phyloP scores from a whole-genome alignment of 2,888 invertebrate genomes.

The Serrognathus titanus region DNA sequence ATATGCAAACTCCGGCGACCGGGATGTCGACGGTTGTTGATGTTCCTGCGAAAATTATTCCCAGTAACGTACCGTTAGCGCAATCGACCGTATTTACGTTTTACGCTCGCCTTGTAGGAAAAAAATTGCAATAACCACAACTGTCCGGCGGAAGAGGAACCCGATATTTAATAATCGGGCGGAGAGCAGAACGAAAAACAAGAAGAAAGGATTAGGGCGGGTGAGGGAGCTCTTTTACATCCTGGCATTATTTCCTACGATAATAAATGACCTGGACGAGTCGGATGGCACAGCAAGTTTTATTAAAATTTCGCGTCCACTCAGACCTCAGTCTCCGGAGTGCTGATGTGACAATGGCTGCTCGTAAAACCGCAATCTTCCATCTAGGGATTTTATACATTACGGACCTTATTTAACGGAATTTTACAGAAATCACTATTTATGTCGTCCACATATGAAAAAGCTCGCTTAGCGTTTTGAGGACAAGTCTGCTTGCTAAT shows the following conservation, averaged over 20 bases:
- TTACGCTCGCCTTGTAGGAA: too few species aligned
- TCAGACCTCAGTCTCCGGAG: not conserved
- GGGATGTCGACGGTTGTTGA: too few species aligned
- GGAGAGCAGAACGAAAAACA: not conserved
- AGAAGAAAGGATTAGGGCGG: too few species aligned
- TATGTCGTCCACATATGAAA: too few species aligned
- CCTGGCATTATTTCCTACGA: not conserved
- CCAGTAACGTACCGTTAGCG: too few species aligned
- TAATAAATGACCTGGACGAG: conserved; percentile 3
- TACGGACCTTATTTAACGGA: conserved; percentile 1
- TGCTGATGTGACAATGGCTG: conserved; percentile 3
- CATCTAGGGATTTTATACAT: not conserved
- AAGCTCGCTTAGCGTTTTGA: too few species aligned
- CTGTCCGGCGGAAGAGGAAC: not conserved
- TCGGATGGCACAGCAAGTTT: not conserved
- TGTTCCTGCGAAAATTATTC: too few species aligned
- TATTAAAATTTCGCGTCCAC: conserved; percentile 3
- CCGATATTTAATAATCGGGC: not conserved
- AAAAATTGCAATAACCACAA: not conserved
- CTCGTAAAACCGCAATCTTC: conserved; percentile 5
- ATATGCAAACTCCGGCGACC: too few species aligned
- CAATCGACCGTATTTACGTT: too few species aligned
- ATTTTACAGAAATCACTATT: not conserved
- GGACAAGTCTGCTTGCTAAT: too few species aligned
- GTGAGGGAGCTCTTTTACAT: not conserved